Percentiles rank a stretch among this genome's conserved stretches.
phyloP scores from a whole-genome alignment of 2,113 vertebrate species.

The Corapipo altera region DNA sequence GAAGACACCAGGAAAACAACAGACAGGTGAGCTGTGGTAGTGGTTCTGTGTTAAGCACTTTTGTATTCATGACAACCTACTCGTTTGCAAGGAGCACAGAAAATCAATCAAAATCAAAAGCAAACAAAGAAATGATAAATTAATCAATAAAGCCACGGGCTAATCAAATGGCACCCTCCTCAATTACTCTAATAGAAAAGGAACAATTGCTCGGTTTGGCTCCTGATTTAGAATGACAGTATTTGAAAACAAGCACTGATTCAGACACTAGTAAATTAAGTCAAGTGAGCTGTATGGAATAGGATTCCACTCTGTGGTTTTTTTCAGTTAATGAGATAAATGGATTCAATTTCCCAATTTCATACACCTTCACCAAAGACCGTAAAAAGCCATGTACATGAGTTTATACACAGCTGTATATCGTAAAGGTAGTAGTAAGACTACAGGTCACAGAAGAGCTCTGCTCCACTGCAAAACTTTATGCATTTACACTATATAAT shows the following conservation, averaged over 20 bases:
- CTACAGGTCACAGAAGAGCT: neutral
- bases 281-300: neutral
- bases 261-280: constrained; percentile 4
- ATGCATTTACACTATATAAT: neutral
- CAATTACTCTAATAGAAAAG: constrained; percentile 13
- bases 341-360: neutral
- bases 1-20: neutral
- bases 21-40: neutral
- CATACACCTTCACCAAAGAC: neutral
- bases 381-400: neutral
- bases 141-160: constrained; percentile 35
- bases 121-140: constrained; percentile 54
- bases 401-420: neutral
- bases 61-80: neutral
- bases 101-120: constrained; percentile 50
- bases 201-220: neutral
- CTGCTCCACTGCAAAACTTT: neutral
- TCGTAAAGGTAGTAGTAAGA: neutral
- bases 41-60: neutral
- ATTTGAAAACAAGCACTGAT: constrained; percentile 20
- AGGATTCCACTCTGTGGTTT: neutral
- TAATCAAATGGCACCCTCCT: constrained; percentile 7
- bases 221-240: constrained; percentile 1
- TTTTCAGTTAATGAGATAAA: constrained; percentile 6
- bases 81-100: constrained; percentile 29